Base-by-base conservation (phyloP, 2,888 invertebrate genomes). In the Galerucella calmariensis region DNA sequence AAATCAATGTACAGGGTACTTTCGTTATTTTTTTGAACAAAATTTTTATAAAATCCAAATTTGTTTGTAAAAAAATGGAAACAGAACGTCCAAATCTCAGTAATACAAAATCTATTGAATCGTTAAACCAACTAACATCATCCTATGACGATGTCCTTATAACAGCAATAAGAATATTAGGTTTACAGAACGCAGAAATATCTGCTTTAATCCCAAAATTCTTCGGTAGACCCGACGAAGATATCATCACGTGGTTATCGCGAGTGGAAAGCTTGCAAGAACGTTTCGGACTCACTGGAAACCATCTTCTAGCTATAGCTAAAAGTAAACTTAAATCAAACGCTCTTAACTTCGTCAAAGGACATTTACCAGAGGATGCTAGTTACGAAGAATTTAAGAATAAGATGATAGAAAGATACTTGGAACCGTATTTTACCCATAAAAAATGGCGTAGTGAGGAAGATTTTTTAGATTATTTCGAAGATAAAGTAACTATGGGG, bases 401-500 rank as follows among this genome's bases (percentile, higher is more conserved):
- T 14, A 72, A 48, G 16, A 72, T 72, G 59, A 66, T 24, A 4
- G 59, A 66, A 27, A 66, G 59, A 6, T 72, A 41, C 58, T 67
- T 72, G 48, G 27, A 58, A 9, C 44, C 27, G 35, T 20, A 67
- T 72, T 72, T 72, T 16, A 12, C 20, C 1, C 11, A 58, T 14
- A 66, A 53, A 35, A 72, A 66, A 56, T 72, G 66, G 72, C 58
- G 12, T 12, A n/a, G 1, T 1, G 41, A 44, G 1, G 58, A 72
- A 24, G 10, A 44, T 58, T 72, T 72, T 27, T 27, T 59, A 10
- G 72, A 72, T 12, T 72, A 72, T 67, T 67, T 72, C 41, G 72
- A 72, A 48, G 66, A 72, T 59, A 72, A 72, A 63, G 66, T 59
- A 12, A n/a, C 51, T 2, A 59, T 67, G 59, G 72, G 66, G 3